These are phyloP conservation scores for Simalia tracyae DNA, from an alignment of 2,797 vertebrate genomes.

Conservation along the genomic window DNA sequence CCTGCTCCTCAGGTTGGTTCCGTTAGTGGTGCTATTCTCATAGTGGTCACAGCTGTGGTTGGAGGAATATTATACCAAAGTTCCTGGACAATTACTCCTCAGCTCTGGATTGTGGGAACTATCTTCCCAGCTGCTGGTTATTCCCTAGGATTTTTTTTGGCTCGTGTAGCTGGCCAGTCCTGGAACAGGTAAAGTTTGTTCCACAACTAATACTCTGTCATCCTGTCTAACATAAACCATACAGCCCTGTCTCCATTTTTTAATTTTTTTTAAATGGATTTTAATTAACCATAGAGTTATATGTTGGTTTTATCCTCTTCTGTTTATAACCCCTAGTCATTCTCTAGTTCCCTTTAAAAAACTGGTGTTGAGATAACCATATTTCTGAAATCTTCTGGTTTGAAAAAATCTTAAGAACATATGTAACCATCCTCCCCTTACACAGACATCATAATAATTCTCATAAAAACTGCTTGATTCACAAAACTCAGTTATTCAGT, in stretches of 20 bases:
- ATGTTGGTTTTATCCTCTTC: not conserved
- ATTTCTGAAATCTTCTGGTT: not conserved
- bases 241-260: not conserved
- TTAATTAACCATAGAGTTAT: not conserved
- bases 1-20: conserved; percentile 82
- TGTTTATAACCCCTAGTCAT: not conserved
- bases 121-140: conserved; percentile 90
- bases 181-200: conserved; percentile 83
- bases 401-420: not conserved
- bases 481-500: not conserved
- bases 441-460: not conserved
- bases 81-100: conserved; percentile 86
- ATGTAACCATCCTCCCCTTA: not conserved
- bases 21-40: conserved; percentile 80
- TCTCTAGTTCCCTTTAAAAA: not conserved
- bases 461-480: not conserved
- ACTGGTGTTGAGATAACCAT: not conserved
- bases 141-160: conserved; percentile 84
- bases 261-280: not conserved
- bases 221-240: not conserved
- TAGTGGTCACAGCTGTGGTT: conserved; percentile 85
- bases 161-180: conserved; percentile 83
- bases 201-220: not conserved
- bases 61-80: conserved; percentile 91
- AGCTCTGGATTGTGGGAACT: conserved; percentile 90